phyloP scores from a whole-genome alignment of 2,888 invertebrate genomes.

The Biston betularia region DNA sequence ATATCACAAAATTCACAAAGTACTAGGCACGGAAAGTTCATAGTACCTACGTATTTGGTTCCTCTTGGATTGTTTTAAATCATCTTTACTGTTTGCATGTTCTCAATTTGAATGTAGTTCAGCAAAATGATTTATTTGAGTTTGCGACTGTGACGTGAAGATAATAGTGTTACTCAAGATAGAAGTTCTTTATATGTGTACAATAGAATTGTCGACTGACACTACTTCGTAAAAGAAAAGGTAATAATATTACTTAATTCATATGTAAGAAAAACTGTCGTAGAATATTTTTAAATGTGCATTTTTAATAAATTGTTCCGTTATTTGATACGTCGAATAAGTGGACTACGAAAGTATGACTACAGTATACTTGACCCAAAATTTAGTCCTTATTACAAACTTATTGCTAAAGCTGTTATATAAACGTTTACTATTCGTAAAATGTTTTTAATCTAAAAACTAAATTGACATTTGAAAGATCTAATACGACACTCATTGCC shows the following conservation, averaged over 20 bases:
- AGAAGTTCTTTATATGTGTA: background rate
- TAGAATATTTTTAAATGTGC: background rate
- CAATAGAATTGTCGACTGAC: background rate
- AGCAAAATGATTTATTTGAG: background rate
- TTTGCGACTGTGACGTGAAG: background rate
- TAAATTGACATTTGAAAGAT: background rate
- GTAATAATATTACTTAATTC: background rate
- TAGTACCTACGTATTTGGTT: no score
- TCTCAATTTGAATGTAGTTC: background rate
- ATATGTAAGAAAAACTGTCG: background rate
- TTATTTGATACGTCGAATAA: background rate
- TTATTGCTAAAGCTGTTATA: background rate
- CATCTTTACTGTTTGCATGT: no score
- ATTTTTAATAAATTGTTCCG: no score
- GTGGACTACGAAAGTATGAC: constrained; percentile 6
- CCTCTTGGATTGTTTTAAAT: no score
- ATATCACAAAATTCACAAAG: no score
- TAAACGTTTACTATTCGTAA: background rate
- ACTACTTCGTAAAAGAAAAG: background rate
- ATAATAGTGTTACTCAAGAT: background rate
- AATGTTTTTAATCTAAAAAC: background rate
- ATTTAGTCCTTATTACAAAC: background rate
- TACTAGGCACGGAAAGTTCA: no score
- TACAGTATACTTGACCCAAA: background rate
- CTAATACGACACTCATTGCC: background rate